These are phyloP conservation scores for Diogma glabrata DNA, from an alignment of 2,888 invertebrate genomes.

Conservation along the genomic window DNA sequence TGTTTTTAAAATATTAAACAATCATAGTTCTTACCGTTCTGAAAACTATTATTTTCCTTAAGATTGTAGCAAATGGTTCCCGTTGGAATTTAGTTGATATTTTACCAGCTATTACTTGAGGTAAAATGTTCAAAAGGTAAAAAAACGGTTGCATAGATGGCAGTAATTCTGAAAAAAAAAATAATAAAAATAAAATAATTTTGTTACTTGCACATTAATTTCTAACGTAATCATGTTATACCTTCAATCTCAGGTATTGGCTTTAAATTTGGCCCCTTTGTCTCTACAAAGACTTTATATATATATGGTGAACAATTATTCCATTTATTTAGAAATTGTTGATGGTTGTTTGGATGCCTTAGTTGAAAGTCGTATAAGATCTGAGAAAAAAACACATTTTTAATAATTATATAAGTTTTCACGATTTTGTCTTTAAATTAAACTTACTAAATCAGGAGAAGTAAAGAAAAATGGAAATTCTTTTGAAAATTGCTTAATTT, in stretches of 20 bases:
- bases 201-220: neutral
- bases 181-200: neutral
- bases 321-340: neutral
- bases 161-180: neutral
- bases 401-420: too few relatives aligned
- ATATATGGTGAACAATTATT: neutral
- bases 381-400: too few relatives aligned
- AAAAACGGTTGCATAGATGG: neutral
- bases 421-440: too few relatives aligned
- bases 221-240: neutral
- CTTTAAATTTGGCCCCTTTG: neutral
- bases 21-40: neutral
- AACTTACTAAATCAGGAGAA: neutral
- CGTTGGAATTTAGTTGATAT: neutral
- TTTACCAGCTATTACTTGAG: neutral
- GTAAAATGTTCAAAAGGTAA: neutral
- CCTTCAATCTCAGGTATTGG: neutral
- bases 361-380: neutral
- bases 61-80: neutral
- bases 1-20: neutral
- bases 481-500: neutral
- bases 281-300: neutral
- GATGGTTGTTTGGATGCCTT: neutral
- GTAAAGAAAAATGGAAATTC: neutral
- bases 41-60: neutral